Evolutionary conservation across 2,113 vertebrate genomes (phyloP).

Genomic region (Lasiurus borealis): DNA sequence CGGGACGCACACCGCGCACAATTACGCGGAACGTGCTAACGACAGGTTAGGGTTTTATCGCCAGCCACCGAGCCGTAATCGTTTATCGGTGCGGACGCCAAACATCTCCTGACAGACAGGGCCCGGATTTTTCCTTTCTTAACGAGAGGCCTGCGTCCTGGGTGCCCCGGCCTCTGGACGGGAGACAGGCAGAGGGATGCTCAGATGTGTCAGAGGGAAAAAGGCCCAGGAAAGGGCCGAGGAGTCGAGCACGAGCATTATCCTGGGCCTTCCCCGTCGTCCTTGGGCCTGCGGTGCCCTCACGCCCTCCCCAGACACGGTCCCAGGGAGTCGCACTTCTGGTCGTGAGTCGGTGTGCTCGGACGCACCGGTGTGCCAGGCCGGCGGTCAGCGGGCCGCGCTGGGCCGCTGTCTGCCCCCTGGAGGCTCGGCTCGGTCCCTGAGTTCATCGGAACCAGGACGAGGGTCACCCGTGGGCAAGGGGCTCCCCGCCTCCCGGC

Average conservation of each 20-base stretch:
- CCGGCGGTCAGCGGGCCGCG: background rate
- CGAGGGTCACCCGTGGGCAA: background rate
- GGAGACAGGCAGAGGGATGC: constrained; percentile 87
- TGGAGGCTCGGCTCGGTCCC: background rate
- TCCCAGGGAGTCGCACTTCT: background rate
- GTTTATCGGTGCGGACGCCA: constrained; percentile 96
- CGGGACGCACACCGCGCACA: constrained; percentile 95
- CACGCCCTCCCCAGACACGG: constrained; percentile 31
- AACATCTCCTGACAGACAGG: constrained; percentile 97
- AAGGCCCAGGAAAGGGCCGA: constrained; percentile 93
- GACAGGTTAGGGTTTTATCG: constrained; percentile 93
- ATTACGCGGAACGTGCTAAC: constrained; percentile 98
- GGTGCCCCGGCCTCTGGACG: constrained; percentile 86
- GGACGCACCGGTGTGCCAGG: background rate
- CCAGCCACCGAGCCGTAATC: constrained; percentile 88
- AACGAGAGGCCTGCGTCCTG: constrained; percentile 89
- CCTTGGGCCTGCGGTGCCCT: constrained; percentile 69
- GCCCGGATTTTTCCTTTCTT: constrained; percentile 89
- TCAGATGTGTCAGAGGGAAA: constrained; percentile 91
- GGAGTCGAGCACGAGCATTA: constrained; percentile 91
- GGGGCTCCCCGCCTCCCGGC: background rate
- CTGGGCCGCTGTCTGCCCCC: background rate
- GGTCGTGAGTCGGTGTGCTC: background rate
- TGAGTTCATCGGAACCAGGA: background rate
- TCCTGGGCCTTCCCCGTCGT: constrained; percentile 86